Percentiles rank a stretch among this genome's conserved stretches.
These are phyloP conservation scores for Colletes gigas DNA, from an alignment of 1,140 invertebrate genomes.

Conservation along the genomic window DNA sequence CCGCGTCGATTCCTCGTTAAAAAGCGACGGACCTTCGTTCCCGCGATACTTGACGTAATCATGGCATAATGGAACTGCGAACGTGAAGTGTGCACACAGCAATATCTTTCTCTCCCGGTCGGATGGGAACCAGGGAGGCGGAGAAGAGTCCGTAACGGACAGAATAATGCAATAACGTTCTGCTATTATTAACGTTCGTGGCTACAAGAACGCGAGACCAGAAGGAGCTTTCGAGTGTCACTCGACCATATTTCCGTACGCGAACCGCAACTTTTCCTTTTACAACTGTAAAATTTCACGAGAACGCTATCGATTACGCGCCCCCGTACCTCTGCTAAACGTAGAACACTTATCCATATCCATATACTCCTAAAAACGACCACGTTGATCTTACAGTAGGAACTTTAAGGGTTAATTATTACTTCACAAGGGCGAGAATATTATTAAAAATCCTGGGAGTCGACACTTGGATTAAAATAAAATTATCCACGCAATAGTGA, in stretches of 20 bases:
- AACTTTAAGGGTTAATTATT: too few species aligned
- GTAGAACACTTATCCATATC: too few species aligned
- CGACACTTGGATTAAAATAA: too few species aligned
- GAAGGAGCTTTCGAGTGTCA: conserved; percentile 33
- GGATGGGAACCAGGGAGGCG: not conserved
- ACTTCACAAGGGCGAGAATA: too few species aligned
- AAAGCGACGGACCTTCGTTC: conserved; percentile 24
- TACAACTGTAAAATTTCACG: conserved; percentile 14
- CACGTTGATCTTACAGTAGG: too few species aligned
- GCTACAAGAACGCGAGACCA: conserved; percentile 5
- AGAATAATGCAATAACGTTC: conserved; percentile 53
- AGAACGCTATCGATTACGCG: not conserved
- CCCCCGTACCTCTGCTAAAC: too few species aligned
- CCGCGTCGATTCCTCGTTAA: conserved; percentile 40
- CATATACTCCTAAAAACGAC: too few species aligned
- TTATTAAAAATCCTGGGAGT: too few species aligned
- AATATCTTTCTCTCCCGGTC: conserved; percentile 8
- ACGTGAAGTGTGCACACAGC: conserved; percentile 28
- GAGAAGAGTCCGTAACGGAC: not conserved
- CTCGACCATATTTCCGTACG: conserved; percentile 46
- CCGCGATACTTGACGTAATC: conserved; percentile 30
- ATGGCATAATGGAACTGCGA: conserved; percentile 28
- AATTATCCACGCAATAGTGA: too few species aligned
- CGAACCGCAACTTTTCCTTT: conserved; percentile 25
- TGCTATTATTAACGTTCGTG: conserved; percentile 45